Conservation (phyloP, 2,797 vertebrate genomes). For the Danio choprae region DNA sequence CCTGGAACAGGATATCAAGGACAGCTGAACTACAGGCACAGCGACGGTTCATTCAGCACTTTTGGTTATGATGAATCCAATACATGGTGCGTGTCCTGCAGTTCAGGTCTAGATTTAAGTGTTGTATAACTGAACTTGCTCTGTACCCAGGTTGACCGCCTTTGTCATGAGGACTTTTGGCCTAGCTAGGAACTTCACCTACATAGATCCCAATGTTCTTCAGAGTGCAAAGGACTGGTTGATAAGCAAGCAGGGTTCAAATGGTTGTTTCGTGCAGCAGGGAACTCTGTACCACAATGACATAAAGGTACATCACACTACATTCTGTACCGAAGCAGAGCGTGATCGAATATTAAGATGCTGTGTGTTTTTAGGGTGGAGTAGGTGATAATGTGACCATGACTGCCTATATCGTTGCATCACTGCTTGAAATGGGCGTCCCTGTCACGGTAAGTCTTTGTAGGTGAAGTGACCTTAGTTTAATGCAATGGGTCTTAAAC, state of each 20-base stretch:
- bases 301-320: slow-evolving; percentile 76
- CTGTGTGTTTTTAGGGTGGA: slow-evolving; percentile 55
- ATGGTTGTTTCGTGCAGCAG: slow-evolving; percentile 77
- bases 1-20: slow-evolving; percentile 79
- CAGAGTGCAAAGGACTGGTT: slow-evolving; percentile 75
- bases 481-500: no score
- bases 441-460: neutral
- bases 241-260: slow-evolving; percentile 66
- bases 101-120: neutral
- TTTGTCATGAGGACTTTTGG: slow-evolving; percentile 85
- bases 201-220: slow-evolving; percentile 77
- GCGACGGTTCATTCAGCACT: slow-evolving; percentile 77
- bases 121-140: neutral
- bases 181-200: slow-evolving; percentile 76
- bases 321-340: neutral
- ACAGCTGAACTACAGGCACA: slow-evolving; percentile 78
- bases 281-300: slow-evolving; percentile 82
- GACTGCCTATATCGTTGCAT: slow-evolving; percentile 57
- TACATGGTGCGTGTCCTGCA: slow-evolving; percentile 75
- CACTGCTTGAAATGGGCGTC: slow-evolving; percentile 50
- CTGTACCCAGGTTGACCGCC: slow-evolving; percentile 80
- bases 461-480: no score
- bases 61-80: slow-evolving; percentile 77
- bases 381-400: slow-evolving; percentile 60
- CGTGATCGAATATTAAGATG: neutral